These are phyloP conservation scores for Sarotherodon lohbergeri DNA, from an alignment of 2,113 vertebrate species.

Conservation along the genomic window DNA sequence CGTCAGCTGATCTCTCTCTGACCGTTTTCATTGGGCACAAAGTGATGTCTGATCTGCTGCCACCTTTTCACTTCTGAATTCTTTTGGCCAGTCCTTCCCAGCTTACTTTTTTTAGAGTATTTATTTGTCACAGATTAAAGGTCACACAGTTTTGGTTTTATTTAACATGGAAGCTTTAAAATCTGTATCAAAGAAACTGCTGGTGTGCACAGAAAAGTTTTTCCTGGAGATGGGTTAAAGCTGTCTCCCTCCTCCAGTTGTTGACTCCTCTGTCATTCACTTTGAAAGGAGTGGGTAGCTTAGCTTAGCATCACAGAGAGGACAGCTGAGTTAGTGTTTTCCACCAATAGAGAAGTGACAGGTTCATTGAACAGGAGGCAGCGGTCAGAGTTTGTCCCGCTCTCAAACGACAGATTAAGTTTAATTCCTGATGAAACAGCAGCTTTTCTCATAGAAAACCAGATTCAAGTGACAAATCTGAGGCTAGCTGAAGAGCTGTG, in stretches of 20 bases:
- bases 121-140: background rate
- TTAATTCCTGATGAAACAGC: slow-evolving; percentile 2
- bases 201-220: background rate
- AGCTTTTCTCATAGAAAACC: background rate
- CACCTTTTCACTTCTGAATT: background rate
- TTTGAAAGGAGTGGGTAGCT: slow-evolving; percentile 3
- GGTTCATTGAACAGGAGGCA: background rate
- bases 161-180: background rate
- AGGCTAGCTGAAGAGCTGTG: background rate
- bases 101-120: background rate
- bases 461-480: background rate
- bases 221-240: background rate
- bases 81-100: background rate
- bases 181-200: background rate
- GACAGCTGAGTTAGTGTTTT: background rate
- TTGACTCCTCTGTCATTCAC: background rate
- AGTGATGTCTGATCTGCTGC: too few species aligned
- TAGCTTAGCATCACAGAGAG: slow-evolving; percentile 25
- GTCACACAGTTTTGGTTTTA: background rate
- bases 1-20: background rate
- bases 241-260: background rate
- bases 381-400: background rate
- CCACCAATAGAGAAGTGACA: background rate
- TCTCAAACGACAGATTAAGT: slow-evolving; percentile 27
- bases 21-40: background rate